Evolutionary conservation across 2,888 invertebrate species (phyloP).

Genomic region (Philereme vetulata): DNA sequence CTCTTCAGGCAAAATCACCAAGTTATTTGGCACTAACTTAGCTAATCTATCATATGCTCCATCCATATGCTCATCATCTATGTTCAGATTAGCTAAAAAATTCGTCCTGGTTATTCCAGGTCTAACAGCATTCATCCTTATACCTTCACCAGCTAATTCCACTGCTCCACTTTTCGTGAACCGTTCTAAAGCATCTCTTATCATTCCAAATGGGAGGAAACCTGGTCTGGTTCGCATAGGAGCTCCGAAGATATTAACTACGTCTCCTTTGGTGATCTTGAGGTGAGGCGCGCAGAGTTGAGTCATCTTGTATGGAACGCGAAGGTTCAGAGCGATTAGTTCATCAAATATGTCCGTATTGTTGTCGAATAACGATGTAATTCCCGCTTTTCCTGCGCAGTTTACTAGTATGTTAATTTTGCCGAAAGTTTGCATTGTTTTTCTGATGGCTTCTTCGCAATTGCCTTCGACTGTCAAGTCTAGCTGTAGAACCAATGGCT

Average conservation of each 20-base stretch:
- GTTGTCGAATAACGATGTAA: constrained; percentile 59
- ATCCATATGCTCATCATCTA: constrained; percentile 54
- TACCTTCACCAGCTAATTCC: constrained; percentile 59
- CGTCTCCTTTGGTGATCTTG: constrained; percentile 58
- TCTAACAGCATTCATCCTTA: constrained; percentile 66
- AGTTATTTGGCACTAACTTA: constrained; percentile 50
- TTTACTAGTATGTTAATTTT: constrained; percentile 61
- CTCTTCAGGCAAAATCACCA: constrained; percentile 62
- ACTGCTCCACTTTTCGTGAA: constrained; percentile 61
- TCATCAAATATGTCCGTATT: constrained; percentile 62
- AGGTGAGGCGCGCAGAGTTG: constrained; percentile 58
- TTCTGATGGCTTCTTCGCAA: constrained; percentile 57
- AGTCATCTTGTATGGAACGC: constrained; percentile 61
- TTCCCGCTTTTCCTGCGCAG: constrained; percentile 57
- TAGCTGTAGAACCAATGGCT: constrained; percentile 54
- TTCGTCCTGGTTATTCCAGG: constrained; percentile 65
- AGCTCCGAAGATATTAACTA: constrained; percentile 61
- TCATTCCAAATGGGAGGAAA: constrained; percentile 56
- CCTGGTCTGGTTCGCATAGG: constrained; percentile 58
- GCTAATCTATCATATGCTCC: constrained; percentile 52
- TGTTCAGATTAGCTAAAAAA: constrained; percentile 57
- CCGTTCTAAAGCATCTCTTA: constrained; percentile 56
- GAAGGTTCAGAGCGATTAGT: constrained; percentile 55
- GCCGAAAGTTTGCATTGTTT: constrained; percentile 54
- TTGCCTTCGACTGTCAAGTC: constrained; percentile 55